These are phyloP conservation scores for Ethmia dodecea DNA, from an alignment of 2,888 invertebrate species.

Conservation along the genomic window DNA sequence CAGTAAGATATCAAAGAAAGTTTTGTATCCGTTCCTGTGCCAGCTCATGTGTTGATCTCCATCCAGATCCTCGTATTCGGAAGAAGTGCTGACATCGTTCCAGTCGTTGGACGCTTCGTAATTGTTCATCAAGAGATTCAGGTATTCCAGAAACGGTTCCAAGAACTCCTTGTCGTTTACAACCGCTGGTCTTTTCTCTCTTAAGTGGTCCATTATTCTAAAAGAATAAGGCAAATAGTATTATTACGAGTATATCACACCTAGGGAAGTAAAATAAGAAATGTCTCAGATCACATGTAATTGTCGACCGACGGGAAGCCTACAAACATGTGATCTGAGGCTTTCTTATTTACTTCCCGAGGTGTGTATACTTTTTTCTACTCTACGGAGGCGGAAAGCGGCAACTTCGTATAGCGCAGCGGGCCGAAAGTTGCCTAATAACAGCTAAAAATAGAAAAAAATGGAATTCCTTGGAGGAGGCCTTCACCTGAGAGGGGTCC, in stretches of 20 bases:
- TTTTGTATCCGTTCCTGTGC: conserved; percentile 41
- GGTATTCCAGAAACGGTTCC: conserved; percentile 30
- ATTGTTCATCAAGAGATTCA: conserved; percentile 35
- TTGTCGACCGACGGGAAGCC: neutral
- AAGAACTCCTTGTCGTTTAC: conserved; percentile 34
- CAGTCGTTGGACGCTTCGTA: conserved; percentile 43
- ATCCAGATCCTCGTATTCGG: conserved; percentile 29
- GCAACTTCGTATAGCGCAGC: too few species aligned
- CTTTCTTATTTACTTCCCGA: too few species aligned
- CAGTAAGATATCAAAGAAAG: conserved; percentile 41
- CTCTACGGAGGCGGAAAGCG: too few species aligned
- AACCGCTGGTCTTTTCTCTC: conserved; percentile 26
- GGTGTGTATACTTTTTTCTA: too few species aligned
- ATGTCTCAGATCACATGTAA: neutral
- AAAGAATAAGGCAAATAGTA: conserved; percentile 3
- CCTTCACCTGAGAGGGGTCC: too few species aligned
- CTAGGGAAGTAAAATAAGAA: neutral
- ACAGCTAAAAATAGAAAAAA: too few species aligned
- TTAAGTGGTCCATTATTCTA: conserved; percentile 36
- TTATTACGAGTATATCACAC: neutral
- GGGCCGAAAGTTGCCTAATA: too few species aligned
- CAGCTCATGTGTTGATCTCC: conserved; percentile 46
- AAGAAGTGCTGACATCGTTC: conserved; percentile 40
- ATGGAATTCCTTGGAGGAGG: too few species aligned
- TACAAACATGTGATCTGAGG: too few species aligned